Conservation (phyloP, 2,888 invertebrate species). For the Melanophora roralis region DNA sequence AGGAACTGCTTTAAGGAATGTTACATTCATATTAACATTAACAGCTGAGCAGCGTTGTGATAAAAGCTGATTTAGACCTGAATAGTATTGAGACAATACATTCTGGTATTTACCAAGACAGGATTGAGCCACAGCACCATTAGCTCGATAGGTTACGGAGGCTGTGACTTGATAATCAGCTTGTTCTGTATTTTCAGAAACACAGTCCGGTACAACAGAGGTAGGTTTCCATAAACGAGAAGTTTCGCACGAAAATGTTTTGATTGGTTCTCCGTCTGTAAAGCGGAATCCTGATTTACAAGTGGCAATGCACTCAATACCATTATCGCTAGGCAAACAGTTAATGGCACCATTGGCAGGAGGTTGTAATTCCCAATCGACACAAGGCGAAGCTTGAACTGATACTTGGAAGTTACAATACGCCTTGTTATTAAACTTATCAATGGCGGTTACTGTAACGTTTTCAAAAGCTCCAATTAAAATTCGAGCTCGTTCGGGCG, state of each 20-base stretch:
- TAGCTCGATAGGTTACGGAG: constrained; percentile 90
- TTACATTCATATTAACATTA: constrained; percentile 95
- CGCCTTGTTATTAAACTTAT: constrained; percentile 91
- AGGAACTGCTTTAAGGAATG: constrained; percentile 90
- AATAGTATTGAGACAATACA: constrained; percentile 87
- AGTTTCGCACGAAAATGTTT: constrained; percentile 90
- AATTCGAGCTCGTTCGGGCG: constrained; percentile 90
- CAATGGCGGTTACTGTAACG: constrained; percentile 92
- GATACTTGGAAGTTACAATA: constrained; percentile 95
- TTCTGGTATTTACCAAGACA: constrained; percentile 92
- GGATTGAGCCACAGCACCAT: constrained; percentile 90
- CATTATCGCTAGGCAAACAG: constrained; percentile 88
- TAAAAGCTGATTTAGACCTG: constrained; percentile 86
- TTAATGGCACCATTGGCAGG: constrained; percentile 93
- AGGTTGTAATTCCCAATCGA: constrained; percentile 94
- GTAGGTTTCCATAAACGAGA: constrained; percentile 91
- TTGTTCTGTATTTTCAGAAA: constrained; percentile 95
- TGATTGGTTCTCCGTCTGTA: constrained; percentile 92
- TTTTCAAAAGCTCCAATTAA: constrained; percentile 93
- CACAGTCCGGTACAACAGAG: constrained; percentile 95
- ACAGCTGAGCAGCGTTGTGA: constrained; percentile 96
- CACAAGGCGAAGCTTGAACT: constrained; percentile 95
- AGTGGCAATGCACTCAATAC: constrained; percentile 92
- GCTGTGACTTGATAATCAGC: constrained; percentile 95
- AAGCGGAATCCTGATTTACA: constrained; percentile 93